Evolutionary conservation across 1,140 invertebrate genomes (phyloP).

Genomic region (Antheraea mylitta): DNA sequence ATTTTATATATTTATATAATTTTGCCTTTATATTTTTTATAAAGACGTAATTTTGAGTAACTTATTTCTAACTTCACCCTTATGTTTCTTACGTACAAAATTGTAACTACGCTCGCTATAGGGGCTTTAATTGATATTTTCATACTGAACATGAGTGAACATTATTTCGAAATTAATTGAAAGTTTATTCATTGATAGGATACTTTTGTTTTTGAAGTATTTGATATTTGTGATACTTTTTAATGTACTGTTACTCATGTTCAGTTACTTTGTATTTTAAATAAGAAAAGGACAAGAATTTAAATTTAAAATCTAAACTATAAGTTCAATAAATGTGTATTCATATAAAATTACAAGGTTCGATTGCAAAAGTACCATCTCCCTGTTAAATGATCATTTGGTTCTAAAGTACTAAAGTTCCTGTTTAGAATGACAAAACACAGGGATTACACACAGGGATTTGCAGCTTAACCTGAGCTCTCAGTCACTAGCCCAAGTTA

Average conservation of each 20-base stretch:
- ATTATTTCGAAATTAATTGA: neutral
- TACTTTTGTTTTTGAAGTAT: neutral
- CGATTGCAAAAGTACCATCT: too few relatives aligned
- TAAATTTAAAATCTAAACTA: neutral
- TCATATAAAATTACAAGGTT: neutral
- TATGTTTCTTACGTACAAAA: neutral
- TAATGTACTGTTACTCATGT: neutral
- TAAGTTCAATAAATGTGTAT: neutral
- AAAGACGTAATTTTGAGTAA: too few relatives aligned
- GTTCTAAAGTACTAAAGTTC: too few relatives aligned
- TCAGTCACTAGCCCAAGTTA: too few relatives aligned
- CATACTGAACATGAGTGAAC: neutral
- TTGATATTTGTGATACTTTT: neutral
- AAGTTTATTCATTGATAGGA: neutral
- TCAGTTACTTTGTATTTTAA: neutral
- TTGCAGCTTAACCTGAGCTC: too few relatives aligned
- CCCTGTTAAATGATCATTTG: too few relatives aligned
- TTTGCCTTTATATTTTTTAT: neutral
- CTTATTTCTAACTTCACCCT: neutral
- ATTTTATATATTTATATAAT: neutral
- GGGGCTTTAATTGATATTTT: neutral
- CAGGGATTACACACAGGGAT: too few relatives aligned
- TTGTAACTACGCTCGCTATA: neutral
- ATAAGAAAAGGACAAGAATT: neutral
- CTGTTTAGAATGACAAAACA: too few relatives aligned